These are phyloP conservation scores for Agrilus biguttatus DNA, from an alignment of 2,888 invertebrate species.

Conservation along the genomic window DNA sequence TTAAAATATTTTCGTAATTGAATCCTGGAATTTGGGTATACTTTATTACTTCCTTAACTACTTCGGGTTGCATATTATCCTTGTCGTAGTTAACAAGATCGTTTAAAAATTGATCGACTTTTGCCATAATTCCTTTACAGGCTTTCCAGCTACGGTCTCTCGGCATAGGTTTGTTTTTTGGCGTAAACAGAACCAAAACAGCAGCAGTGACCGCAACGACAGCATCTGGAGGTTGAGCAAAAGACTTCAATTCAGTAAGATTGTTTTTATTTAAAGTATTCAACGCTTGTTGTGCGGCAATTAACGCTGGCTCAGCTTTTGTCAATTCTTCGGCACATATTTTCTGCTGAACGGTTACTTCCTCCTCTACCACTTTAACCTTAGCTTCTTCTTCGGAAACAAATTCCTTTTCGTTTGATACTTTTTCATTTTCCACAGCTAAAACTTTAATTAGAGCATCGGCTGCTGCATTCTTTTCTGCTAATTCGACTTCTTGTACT, in stretches of 20 bases:
- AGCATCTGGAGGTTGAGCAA: constrained; percentile 79
- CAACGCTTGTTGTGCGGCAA: constrained; percentile 80
- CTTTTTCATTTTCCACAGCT: constrained; percentile 80
- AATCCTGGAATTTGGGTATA: constrained; percentile 63
- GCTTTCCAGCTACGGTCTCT: constrained; percentile 89
- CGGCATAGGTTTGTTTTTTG: constrained; percentile 68
- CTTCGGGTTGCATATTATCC: constrained; percentile 79
- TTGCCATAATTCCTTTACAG: constrained; percentile 80
- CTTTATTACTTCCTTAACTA: constrained; percentile 61
- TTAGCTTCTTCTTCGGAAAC: constrained; percentile 78
- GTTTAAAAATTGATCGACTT: constrained; percentile 74
- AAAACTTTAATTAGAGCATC: constrained; percentile 78
- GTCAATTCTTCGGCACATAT: constrained; percentile 80
- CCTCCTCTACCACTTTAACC: constrained; percentile 78
- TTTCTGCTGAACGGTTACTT: constrained; percentile 69
- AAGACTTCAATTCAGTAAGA: constrained; percentile 86
- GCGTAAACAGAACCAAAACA: constrained; percentile 72
- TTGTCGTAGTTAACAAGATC: constrained; percentile 80
- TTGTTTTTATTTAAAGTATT: constrained; percentile 89
- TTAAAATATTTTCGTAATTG: constrained; percentile 63
- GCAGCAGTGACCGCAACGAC: constrained; percentile 79
- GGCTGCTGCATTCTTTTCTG: constrained; percentile 79
- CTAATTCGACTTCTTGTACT: constrained; percentile 49
- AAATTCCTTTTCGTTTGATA: constrained; percentile 70
- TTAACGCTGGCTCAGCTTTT: constrained; percentile 80